Evolutionary conservation across 2,113 vertebrate species (phyloP).

Genomic region (Oxygymnocypris stewartii): DNA sequence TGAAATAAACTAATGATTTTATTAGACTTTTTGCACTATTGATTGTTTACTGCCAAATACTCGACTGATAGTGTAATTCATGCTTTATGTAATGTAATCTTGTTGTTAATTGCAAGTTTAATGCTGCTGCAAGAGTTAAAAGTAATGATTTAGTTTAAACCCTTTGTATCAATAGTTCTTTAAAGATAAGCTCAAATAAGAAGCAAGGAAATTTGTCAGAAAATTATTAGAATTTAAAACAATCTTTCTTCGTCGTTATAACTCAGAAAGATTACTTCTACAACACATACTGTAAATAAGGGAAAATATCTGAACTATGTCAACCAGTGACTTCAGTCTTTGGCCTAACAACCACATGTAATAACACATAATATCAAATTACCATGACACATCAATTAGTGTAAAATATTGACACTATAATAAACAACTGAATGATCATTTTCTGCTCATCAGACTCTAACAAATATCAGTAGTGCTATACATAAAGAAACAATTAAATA

Average conservation of each 20-base stretch:
- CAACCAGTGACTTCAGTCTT: slow-evolving; percentile 27
- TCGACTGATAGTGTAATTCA: background rate
- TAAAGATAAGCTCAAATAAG: background rate
- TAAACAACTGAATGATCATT: too few relatives aligned
- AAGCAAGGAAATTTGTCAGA: background rate
- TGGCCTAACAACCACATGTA: background rate
- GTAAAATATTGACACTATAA: slow-evolving; percentile 32
- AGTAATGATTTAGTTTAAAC: background rate
- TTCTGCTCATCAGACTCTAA: background rate
- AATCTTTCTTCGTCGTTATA: background rate
- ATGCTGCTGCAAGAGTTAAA: background rate
- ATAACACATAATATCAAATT: background rate
- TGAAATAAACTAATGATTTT: background rate
- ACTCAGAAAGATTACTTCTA: background rate
- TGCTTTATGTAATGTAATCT: background rate
- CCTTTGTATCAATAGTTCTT: background rate
- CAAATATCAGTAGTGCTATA: slow-evolving; percentile 23
- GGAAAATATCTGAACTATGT: background rate
- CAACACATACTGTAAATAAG: slow-evolving; percentile 1
- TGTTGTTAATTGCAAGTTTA: background rate
- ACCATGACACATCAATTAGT: slow-evolving; percentile 26
- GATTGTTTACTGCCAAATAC: background rate
- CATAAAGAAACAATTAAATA: background rate
- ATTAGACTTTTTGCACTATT: background rate
- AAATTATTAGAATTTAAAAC: background rate